Percentiles rank a stretch among this genome's conserved stretches.
phyloP scores from a whole-genome alignment of 2,113 vertebrate genomes.

The Paedocypris sp. region DNA sequence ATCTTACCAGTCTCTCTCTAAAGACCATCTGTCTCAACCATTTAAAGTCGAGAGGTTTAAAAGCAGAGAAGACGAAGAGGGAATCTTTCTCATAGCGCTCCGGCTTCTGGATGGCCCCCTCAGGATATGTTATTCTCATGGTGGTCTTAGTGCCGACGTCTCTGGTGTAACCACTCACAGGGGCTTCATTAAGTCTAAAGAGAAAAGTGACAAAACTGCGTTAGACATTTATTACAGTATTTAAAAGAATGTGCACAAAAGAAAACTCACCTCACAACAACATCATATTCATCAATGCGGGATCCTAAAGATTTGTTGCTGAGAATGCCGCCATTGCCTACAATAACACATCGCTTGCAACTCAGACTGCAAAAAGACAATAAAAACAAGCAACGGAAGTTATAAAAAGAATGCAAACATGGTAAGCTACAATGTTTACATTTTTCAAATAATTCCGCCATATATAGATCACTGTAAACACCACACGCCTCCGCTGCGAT shows the following conservation, averaged over 20 bases:
- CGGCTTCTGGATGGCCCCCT: slow-evolving; percentile 87
- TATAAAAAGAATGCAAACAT: slow-evolving; percentile 19
- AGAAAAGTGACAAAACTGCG: not conserved
- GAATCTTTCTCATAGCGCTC: slow-evolving; percentile 89
- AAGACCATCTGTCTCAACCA: slow-evolving; percentile 95
- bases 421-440: not conserved
- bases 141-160: slow-evolving; percentile 96
- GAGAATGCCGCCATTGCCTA: slow-evolving; percentile 92
- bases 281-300: slow-evolving; percentile 85
- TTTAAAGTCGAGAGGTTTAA: slow-evolving; percentile 96
- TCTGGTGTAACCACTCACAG: slow-evolving; percentile 76
- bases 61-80: slow-evolving; percentile 90
- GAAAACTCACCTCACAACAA: slow-evolving; percentile 83
- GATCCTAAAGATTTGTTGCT: slow-evolving; percentile 92
- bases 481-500: too few species aligned
- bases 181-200: slow-evolving; percentile 84
- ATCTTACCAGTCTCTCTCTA: slow-evolving; percentile 90
- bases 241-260: not conserved
- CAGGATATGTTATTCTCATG: slow-evolving; percentile 91
- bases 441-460: not conserved
- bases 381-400: not conserved
- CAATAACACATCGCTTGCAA: slow-evolving; percentile 89
- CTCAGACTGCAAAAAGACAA: slow-evolving; percentile 59
- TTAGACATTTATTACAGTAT: too few species aligned
- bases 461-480: too few species aligned